Base-by-base conservation (phyloP, 2,888 invertebrate species). In the Emesis furor region DNA sequence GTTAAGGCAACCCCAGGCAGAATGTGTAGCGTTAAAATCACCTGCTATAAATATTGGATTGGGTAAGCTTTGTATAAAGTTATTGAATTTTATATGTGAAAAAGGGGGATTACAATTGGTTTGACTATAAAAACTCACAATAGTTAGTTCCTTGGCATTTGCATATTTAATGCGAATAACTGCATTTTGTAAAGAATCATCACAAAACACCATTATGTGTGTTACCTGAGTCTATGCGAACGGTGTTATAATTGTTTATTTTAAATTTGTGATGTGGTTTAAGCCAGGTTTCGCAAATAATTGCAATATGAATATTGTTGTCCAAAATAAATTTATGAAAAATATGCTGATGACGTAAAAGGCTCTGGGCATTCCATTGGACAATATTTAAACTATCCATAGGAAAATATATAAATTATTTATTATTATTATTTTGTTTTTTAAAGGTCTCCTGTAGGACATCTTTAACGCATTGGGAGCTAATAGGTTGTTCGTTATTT, bases 401-500 rank as follows among this genome's bases (percentile, higher is more conserved):
- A 35, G 35, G 35, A 35, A 35, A 35, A 35, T 35, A 35, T 35
- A 39, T 39, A 39, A 8, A 39, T 39, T 39, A 39, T 39, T 8
- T 39, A 8, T 39, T 39, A 39, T 39, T 39, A 39, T 71, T 72
- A 37, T 37, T 74, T 35, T 68, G 30, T 37, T 79, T 74, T 37
- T 79, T 74, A 14, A 74, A 59, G 59, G 78, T 42, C 24, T 76
- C 71, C n/a, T 59, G 24, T 14, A 79, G 62, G 39, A 62, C 51
- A 17, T 71, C 76, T 76, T 76, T 76, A 14, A 79, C 72, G 24
- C 59, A 59, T 79, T 75, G 32, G 75, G 72, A 35, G 72, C 59
- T 71, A 24, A 76, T 46, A 75, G 59, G 17, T 79, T 59, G 39
- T 42, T 76, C 65, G 32, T 76, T 79, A 17, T 35, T 71, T 62